Evolutionary conservation across 2,113 vertebrate species (phyloP), one percentile per base, ranked within the genome.

Genomic region (Chlamydotis undulata): DNA sequence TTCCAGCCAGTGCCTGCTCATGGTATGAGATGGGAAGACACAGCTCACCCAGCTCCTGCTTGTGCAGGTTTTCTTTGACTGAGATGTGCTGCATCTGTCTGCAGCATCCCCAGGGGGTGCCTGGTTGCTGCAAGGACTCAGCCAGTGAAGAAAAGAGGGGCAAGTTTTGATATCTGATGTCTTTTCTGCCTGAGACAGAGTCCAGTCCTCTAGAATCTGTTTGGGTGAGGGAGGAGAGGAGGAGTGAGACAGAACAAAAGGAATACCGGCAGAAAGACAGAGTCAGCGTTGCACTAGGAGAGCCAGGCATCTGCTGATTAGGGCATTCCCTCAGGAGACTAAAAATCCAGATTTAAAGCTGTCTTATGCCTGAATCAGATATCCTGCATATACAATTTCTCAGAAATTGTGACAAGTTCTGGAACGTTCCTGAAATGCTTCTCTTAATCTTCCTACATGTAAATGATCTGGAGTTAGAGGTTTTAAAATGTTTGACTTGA

Each of bases 401-500:
- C 17, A 15, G 16, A 53, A 85, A 60, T 15, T 45, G 4, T 45
- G 39, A 33, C 41, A 59, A 55, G 18, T 81, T 94, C 89, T 92
- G 52, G 83, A 97, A 90, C 9, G 6, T 83, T 92, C 82, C 78
- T 84, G 41, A 60, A 37, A 14, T 39, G 9, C 25, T 57, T 31
- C 28, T 83, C 63, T 39, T 74, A 74, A 73, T 81, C 22, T 4
- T 77, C 24, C 24, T 71, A 8, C 43, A 39, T 35, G 43, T 60
- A 87, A 76, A 64, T 68, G 77, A 71, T 70, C n/a, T 31, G 63
- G 39, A 83, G 67, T 82, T 92, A 55, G 37, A 37, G 60, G 73
- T 77, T 80, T 92, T 63, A 47, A 89, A 93, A 33, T 64, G 77
- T 95, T 97, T 84, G 64, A 94, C 73, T 94, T 56, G 69, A 94